Base-by-base conservation (phyloP, 2,888 invertebrate genomes). In the Cerastis leucographa region DNA sequence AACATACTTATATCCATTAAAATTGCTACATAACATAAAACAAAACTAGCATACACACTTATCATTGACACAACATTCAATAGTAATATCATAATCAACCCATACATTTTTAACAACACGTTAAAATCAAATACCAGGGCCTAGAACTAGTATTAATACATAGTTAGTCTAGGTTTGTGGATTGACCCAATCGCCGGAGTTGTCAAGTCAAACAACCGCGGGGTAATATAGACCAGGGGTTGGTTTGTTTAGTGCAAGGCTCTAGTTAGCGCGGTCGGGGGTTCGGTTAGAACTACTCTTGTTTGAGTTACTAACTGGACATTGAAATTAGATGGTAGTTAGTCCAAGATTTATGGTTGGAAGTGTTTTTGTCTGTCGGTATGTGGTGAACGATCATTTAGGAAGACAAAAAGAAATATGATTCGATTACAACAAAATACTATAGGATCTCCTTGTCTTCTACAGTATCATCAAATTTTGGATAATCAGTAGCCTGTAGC, bases 151-250 rank as follows among this genome's bases (percentile, higher is more conserved):
- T 40, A 40, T 61, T 40, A 61, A 19, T 49, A 62, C 69, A 62
- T 29, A 71, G 71, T 71, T 69, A 40, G 71, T 11, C 44, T 71
- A 66, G 62, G 19, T 72, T 64, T 49, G 73, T 72, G 74, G 71
- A 85, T 54, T 81, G 85, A 85, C 85, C 82, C 82, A 77, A 84
- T 81, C 82, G 74, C 49, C 73, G 72, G 67, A 88, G 85, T 89
- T 87, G 84, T 87, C 86, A 89, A 89, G 84, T 88, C 86, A 90
- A 90, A 89, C 88, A 88, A 84, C 76, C 67, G 65, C 44, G 61
- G 78, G 73, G 82, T 84, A 73, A 84, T 85, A 79, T 71, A 71
- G 83, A 78, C 74, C 67, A 49, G 25, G 17, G 76, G 74, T 68
- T 80, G 69, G 83, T 86, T 84, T 84, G 81, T 81, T 78, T 74